A percentile compares a stretch with the other conserved stretches of the same genome.
Evolutionary conservation across 2,888 invertebrate species (phyloP).

Genomic region (Lithosia quadra): DNA sequence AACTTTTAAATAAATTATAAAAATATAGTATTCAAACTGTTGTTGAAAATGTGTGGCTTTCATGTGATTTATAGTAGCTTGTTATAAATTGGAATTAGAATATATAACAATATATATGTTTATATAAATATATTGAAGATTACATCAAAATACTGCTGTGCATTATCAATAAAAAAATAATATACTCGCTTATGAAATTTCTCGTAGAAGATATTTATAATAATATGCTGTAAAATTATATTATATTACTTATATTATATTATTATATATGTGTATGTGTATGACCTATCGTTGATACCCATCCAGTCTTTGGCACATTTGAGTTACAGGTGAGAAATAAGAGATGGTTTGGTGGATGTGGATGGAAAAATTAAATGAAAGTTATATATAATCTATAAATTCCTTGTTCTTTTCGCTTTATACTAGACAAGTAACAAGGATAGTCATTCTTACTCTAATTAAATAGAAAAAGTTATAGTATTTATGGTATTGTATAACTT

Average conservation of each 20-base stretch:
- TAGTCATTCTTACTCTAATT: too few species aligned
- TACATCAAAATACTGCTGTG: slow-evolving; percentile 72
- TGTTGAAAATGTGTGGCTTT: slow-evolving; percentile 4
- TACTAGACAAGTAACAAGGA: too few species aligned
- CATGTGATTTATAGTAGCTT: neutral
- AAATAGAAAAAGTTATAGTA: too few species aligned
- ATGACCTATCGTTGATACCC: neutral
- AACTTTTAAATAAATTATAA: neutral
- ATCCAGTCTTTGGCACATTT: neutral
- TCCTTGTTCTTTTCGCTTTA: too few species aligned
- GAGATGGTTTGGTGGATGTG: too few species aligned
- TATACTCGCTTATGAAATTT: slow-evolving; percentile 5
- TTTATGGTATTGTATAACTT: too few species aligned
- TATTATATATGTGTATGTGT: neutral
- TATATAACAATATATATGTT: slow-evolving; percentile 8
- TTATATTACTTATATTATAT: too few species aligned
- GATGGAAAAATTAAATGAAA: too few species aligned
- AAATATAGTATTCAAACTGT: neutral
- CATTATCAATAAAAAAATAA: slow-evolving; percentile 72
- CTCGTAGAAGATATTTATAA: slow-evolving; percentile 6
- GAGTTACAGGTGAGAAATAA: too few species aligned
- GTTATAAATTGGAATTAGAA: slow-evolving; percentile 4
- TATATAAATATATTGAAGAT: slow-evolving; percentile 22
- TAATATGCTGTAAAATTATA: neutral
- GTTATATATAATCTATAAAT: too few species aligned